Evolutionary conservation across 2,797 vertebrate genomes (phyloP), one percentile per base, ranked within the genome.

Genomic region (Amphiprion clarkii): DNA sequence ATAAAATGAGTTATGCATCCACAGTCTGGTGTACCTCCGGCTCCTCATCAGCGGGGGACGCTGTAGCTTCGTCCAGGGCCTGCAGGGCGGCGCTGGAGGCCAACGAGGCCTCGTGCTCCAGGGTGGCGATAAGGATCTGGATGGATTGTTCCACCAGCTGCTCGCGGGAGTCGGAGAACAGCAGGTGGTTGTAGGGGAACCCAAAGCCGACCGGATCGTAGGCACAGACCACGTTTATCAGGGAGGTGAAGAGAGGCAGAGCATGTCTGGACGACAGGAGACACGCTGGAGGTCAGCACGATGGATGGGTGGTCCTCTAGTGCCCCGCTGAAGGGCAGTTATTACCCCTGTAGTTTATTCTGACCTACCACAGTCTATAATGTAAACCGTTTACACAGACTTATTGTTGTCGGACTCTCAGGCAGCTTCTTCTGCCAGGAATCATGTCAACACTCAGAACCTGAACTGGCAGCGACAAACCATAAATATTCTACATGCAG

Each of bases 171-270:
- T 99, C 98, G 0, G 96, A 97, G 93, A 99, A 98, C 52, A 99
- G 95, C 90, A 99, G 93, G 92, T 99, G 97, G 87, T 99, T 99
- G 94, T 99, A 99, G 1, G 98, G 98, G 82, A 99, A 94, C 61
- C 98, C 98, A 2, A 96, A 97, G 31, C 98, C 98, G 88, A 98
- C 96, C 0, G 98, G 98, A 91, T 99, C 97, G 1, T 99, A 99
- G 71, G 97, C 97, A 70, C 97, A 99, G 72, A 99, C 97, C 0
- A 98, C 92, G 1, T 99, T 99, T 81, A 99, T 93, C 71, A 99
- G 95, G 0, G 98, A 99, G 59, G 98, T 99, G 92, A 99, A 99
- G 40, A 99, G 96, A 0, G 98, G 98, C 33, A 99, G 95, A 0
- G 97, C 97, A 0, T 99, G 98, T 90, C 98, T 99, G 90, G 8